phyloP scores from a whole-genome alignment of 2,113 vertebrate genomes.

The Numenius arquata region DNA sequence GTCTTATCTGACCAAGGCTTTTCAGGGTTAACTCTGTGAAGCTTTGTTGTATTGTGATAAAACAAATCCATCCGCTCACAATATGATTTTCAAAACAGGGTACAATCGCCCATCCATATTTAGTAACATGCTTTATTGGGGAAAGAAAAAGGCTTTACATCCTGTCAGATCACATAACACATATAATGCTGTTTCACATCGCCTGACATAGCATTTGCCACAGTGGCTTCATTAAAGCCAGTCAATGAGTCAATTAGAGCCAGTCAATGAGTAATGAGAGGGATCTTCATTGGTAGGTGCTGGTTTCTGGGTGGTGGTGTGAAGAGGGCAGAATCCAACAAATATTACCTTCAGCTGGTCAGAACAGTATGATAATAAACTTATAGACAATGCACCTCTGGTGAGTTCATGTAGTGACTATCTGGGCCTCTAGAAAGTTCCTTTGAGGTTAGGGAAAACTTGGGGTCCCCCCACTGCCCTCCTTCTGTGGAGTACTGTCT shows the following conservation, averaged over 20 bases:
- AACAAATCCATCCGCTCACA: neutral
- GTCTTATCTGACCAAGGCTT: neutral
- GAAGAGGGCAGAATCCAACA: neutral
- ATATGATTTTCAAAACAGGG: neutral
- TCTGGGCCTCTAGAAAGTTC: neutral
- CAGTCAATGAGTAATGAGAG: neutral
- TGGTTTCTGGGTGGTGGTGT: neutral
- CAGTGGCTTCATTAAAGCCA: neutral
- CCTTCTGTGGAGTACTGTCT: rapidly evolving
- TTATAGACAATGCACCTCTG: rapidly evolving
- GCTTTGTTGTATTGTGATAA: neutral
- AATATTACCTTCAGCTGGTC: neutral
- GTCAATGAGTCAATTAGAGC: neutral
- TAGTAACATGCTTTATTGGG: neutral
- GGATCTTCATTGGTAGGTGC: neutral
- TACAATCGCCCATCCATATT: neutral
- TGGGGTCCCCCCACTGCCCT: rapidly evolving
- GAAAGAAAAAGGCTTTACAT: neutral
- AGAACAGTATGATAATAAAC: neutral
- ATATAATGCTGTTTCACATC: neutral
- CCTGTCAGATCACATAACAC: neutral
- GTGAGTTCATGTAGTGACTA: neutral
- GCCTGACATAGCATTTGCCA: neutral
- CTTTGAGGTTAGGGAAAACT: neutral
- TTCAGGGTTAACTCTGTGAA: neutral